phyloP scores from a whole-genome alignment of 1,140 invertebrate genomes.

The Linepithema humile region DNA sequence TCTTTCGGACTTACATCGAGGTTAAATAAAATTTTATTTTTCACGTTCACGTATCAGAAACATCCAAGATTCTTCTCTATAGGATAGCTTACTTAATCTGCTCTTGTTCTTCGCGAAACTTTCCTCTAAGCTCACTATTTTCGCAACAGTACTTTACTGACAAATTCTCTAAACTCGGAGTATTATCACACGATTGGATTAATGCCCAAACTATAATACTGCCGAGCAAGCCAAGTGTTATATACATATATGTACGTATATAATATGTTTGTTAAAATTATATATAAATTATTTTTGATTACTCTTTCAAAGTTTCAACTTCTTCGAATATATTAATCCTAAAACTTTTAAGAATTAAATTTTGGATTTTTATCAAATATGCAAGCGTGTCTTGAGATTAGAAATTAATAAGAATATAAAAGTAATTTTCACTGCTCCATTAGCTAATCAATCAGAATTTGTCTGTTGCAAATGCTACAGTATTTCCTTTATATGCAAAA shows the following conservation, averaged over 20 bases:
- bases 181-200: constrained; percentile 21
- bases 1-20: background rate
- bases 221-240: background rate
- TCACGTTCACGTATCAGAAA: background rate
- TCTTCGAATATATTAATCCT: too few species aligned
- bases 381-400: too few species aligned
- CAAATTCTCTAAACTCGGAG: constrained; percentile 45
- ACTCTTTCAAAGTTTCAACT: background rate
- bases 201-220: constrained; percentile 9
- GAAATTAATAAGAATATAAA: too few species aligned
- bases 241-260: background rate
- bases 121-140: background rate
- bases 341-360: background rate
- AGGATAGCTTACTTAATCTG: background rate
- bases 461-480: background rate
- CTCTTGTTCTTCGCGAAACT: constrained; percentile 6
- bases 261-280: too few species aligned
- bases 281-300: background rate
- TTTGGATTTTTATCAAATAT: background rate
- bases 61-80: background rate
- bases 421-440: too few species aligned
- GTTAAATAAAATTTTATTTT: constrained; percentile 22
- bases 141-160: constrained; percentile 11
- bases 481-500: background rate
- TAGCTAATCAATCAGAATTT: too few species aligned